phyloP scores from a whole-genome alignment of 2,113 vertebrate species.

The Amazona vittata region DNA sequence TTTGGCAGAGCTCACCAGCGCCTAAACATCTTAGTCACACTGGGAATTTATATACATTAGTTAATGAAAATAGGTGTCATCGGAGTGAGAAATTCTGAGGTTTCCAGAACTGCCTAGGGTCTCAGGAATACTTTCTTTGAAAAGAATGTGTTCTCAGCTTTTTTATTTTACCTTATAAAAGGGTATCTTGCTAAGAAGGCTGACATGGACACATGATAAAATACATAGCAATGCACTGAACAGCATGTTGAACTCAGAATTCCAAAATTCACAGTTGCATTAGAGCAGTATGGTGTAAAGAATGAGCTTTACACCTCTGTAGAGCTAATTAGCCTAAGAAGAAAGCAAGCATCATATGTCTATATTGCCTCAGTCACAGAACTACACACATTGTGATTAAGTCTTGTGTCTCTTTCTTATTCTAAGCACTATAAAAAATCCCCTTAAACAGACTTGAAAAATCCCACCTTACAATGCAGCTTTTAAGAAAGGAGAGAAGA shows the following conservation, averaged over 20 bases:
- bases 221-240: rapidly evolving
- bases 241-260: neutral
- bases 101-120: neutral
- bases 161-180: neutral
- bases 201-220: neutral
- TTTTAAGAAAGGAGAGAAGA: neutral
- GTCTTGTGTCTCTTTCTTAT: neutral
- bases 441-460: neutral
- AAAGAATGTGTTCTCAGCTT: neutral
- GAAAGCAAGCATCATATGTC: neutral
- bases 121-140: neutral
- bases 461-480: neutral
- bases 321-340: neutral
- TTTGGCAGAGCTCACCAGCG: neutral
- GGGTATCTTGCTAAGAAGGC: neutral
- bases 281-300: neutral
- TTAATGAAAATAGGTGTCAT: neutral
- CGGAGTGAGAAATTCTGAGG: neutral
- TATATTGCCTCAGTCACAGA: neutral
- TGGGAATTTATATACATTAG: neutral
- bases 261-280: neutral
- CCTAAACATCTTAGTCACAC: neutral
- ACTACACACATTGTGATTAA: neutral
- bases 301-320: neutral
- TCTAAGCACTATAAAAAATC: neutral